phyloP scores from a whole-genome alignment of 92 coral and sea anemone genomes.

The Galaxea fascicularis region DNA sequence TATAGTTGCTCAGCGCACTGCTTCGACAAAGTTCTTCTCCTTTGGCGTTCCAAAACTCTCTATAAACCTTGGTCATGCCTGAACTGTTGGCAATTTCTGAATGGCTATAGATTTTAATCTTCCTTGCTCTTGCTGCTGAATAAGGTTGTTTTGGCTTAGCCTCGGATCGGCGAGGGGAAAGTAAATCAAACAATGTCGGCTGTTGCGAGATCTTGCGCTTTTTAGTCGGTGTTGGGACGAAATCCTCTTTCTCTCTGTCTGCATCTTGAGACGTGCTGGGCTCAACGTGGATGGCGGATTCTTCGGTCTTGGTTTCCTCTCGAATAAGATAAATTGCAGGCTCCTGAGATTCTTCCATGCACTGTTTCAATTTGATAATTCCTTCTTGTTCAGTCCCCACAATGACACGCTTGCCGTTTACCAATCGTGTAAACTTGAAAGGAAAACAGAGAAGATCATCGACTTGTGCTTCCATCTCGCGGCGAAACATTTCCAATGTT shows the following conservation, averaged over 20 bases:
- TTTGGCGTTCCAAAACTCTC: conserved; percentile 50
- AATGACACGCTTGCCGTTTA: conserved; percentile 6
- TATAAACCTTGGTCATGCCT: conserved; percentile 38
- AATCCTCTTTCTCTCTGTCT: not conserved
- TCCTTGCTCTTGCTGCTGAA: conserved; percentile 26
- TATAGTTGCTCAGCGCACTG: conserved; percentile 44
- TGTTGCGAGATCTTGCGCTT: conserved; percentile 2
- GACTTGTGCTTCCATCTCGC: conserved; percentile 19
- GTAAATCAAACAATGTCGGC: not conserved
- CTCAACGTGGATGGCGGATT: not conserved
- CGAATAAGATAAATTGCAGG: conserved; percentile 13
- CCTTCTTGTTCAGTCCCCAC: conserved; percentile 21
- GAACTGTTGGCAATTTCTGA: conserved; percentile 30
- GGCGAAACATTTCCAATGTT: conserved; percentile 15
- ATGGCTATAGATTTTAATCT: conserved; percentile 9
- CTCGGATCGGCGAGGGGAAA: not conserved
- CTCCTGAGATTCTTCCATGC: not conserved
- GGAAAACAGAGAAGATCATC: not conserved
- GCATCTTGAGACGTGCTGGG: not conserved
- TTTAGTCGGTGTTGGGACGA: conserved; percentile 1
- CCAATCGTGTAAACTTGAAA: conserved; percentile 6
- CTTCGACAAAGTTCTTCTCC: conserved; percentile 55
- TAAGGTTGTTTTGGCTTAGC: not conserved
- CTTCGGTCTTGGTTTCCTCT: conserved; percentile 3
- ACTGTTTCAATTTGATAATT: conserved; percentile 12